Conservation (phyloP, 2,888 invertebrate species). For the Choreutis nemorana region DNA sequence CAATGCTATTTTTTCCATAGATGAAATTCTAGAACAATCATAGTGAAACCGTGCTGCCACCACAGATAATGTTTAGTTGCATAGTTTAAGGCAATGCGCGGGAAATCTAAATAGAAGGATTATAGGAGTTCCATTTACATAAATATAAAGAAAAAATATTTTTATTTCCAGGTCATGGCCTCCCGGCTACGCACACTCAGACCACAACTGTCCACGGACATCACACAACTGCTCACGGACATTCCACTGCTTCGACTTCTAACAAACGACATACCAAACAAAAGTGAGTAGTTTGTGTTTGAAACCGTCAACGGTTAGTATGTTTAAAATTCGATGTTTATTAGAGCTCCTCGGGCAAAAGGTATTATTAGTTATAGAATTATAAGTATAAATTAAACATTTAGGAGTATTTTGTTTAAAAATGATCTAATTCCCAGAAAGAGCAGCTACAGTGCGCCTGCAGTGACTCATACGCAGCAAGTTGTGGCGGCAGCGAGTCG, state of each 20-base stretch:
- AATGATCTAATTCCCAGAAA: slow-evolving; percentile 28
- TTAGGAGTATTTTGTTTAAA: neutral
- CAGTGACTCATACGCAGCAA: slow-evolving; percentile 31
- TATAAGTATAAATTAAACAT: neutral
- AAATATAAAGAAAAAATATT: too few relatives aligned
- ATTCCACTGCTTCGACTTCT: slow-evolving; percentile 26
- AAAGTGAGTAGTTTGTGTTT: slow-evolving; percentile 28
- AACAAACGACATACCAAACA: slow-evolving; percentile 50
- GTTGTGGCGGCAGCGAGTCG: slow-evolving; percentile 42
- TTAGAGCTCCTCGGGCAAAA: too few relatives aligned
- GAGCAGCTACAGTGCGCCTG: slow-evolving; percentile 32
- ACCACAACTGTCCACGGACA: slow-evolving; percentile 31
- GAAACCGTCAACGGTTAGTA: too few relatives aligned
- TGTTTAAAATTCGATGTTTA: too few relatives aligned
- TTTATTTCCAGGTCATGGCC: slow-evolving; percentile 29
- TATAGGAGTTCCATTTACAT: too few relatives aligned
- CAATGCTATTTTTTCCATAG: too few relatives aligned
- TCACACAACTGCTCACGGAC: slow-evolving; percentile 37
- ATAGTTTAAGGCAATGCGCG: too few relatives aligned
- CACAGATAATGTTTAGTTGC: too few relatives aligned
- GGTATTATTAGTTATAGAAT: neutral
- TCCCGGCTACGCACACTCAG: slow-evolving; percentile 31
- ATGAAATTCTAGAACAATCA: too few relatives aligned
- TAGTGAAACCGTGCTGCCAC: too few relatives aligned
- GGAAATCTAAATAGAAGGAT: too few relatives aligned